phyloP scores from a whole-genome alignment of 2,888 invertebrate species.

The Chelonus formosanus region DNA sequence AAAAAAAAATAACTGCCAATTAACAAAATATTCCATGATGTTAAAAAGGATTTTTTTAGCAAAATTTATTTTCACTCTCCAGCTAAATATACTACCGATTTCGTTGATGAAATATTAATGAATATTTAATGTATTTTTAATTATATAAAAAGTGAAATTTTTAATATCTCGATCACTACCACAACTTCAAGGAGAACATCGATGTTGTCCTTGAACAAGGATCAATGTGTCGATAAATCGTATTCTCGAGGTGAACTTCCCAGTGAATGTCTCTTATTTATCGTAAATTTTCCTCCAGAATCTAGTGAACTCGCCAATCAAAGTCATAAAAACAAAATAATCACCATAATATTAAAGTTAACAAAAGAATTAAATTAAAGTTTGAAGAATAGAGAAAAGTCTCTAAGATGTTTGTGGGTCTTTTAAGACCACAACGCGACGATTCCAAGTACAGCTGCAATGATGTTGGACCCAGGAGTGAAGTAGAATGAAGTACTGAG shows the following conservation, averaged over 20 bases:
- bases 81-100: too few relatives aligned
- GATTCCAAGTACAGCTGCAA: too few relatives aligned
- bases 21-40: too few relatives aligned
- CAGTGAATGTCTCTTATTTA: neutral
- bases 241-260: slow-evolving; percentile 15
- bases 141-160: neutral
- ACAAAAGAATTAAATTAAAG: too few relatives aligned
- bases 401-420: too few relatives aligned
- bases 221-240: slow-evolving; percentile 28
- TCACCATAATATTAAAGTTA: too few relatives aligned
- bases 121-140: neutral
- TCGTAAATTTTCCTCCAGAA: neutral
- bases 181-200: slow-evolving; percentile 22
- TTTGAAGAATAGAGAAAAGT: too few relatives aligned
- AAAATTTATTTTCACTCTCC: neutral
- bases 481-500: neutral
- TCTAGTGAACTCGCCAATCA: too few relatives aligned
- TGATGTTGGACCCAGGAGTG: neutral
- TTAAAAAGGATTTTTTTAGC: too few relatives aligned
- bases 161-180: slow-evolving; percentile 1
- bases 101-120: neutral
- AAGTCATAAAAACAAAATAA: too few relatives aligned
- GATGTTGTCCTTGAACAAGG: slow-evolving; percentile 18
- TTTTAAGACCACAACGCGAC: too few relatives aligned
- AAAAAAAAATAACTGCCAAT: too few relatives aligned